Evolutionary conservation across 2,113 vertebrate species (phyloP).

Genomic region (Pheucticus melanocephalus): DNA sequence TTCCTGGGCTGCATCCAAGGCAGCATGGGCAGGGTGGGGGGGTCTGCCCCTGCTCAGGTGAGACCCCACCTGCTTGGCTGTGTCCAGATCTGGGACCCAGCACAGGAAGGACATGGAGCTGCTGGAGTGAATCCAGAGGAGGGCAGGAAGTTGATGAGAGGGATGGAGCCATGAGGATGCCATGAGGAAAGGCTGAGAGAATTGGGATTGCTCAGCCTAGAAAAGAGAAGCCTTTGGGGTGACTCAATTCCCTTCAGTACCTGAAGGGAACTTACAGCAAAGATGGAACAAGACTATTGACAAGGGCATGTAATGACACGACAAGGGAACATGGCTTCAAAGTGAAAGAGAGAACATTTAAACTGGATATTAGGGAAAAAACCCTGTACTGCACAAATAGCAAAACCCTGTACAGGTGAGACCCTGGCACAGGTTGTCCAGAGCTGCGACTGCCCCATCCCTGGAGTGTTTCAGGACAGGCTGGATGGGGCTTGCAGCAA

Average conservation of each 20-base stretch:
- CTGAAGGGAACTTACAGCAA: neutral
- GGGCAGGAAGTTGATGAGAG: neutral
- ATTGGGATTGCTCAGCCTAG: neutral
- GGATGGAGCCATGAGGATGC: neutral
- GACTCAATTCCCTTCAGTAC: neutral
- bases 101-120: rapidly evolving
- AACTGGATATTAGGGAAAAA: neutral
- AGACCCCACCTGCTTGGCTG: neutral
- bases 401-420: too few species aligned
- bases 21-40: neutral
- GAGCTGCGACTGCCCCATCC: neutral
- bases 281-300: neutral
- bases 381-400: neutral
- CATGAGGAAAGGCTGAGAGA: neutral
- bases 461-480: neutral
- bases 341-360: neutral
- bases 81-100: neutral
- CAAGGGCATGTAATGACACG: neutral
- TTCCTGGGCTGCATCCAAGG: neutral
- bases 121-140: neutral
- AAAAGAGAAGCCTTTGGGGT: neutral
- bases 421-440: neutral
- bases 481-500: neutral
- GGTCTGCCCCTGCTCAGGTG: rapidly evolving
- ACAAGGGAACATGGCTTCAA: neutral